Evolutionary conservation across 1,140 invertebrate genomes (phyloP), one percentile per base, ranked within the genome.

Genomic region (Microplitis demolitor): DNA sequence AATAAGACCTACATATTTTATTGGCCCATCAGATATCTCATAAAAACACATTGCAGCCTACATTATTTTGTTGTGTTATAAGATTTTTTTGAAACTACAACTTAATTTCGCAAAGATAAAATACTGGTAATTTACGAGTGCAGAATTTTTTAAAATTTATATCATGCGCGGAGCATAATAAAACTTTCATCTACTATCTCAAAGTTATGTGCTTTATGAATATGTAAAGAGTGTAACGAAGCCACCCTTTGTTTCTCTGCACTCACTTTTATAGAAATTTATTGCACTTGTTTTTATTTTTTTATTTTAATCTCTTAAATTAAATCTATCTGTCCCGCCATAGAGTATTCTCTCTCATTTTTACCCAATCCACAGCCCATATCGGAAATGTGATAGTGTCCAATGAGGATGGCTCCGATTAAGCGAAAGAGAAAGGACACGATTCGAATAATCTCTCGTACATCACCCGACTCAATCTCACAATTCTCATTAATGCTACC

Each of bases 401-500:
- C 24, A 31, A 11, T 24, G 56, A 24, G 56, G n/a, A 31, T 31
- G 8, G 67, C 83, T 83, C 5, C 5, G 6, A 9, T 2, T 9
- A 45, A 9, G 39, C 11, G 72, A 39, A 71, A 56, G 53, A 73
- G 72, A 71, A 74, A 76, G 66, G 62, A 58, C 9, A 58, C 16
- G 16, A 5, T 24, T 24, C 14, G 56, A 58, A 31, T 71, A 78
- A 78, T 69, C 78, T 75, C 73, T 76, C 80, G 76, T 84, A 81
- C 78, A 79, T 85, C 78, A 86, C 68, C 78, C 81, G 66, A 6
- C 11, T 85, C 85, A 85, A 84, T 85, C 84, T 83, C 79, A 78
- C 76, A 69, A 37, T 76, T 82, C 78, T 83, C 83, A 83, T 83
- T 83, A 83, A 81, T 80, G 79, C 79, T 77, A 77, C 74, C 83